These are phyloP conservation scores for Amia ocellicauda DNA, from an alignment of 2,113 vertebrate species.

Conservation along the genomic window DNA sequence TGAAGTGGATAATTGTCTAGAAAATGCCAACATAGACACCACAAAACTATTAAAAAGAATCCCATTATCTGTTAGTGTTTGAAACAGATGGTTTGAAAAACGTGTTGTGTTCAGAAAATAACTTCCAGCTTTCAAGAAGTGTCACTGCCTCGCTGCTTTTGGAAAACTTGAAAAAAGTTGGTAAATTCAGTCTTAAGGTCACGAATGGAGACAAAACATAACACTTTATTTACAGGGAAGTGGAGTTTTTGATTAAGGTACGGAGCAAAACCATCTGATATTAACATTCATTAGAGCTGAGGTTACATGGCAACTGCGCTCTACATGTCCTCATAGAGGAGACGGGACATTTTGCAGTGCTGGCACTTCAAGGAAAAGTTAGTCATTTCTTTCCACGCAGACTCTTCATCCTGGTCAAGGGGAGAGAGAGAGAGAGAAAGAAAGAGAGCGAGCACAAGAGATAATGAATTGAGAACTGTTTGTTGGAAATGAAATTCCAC, in stretches of 20 bases:
- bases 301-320: background rate
- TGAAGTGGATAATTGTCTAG: too few relatives aligned
- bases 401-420: constrained; percentile 36
- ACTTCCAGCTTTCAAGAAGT: background rate
- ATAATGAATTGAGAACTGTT: background rate
- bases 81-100: too few relatives aligned
- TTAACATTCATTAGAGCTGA: background rate
- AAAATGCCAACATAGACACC: too few relatives aligned
- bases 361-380: background rate
- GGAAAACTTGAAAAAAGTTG: too few relatives aligned
- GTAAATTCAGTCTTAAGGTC: background rate
- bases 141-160: too few relatives aligned
- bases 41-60: too few relatives aligned
- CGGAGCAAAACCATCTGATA: background rate
- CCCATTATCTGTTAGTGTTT: too few relatives aligned
- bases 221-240: background rate
- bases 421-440: background rate
- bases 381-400: constrained; percentile 26
- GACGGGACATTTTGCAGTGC: background rate
- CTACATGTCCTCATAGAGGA: constrained; percentile 37
- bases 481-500: background rate
- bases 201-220: background rate
- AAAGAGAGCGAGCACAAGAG: background rate
- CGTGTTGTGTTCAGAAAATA: too few relatives aligned
- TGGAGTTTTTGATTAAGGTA: background rate